Evolutionary conservation across 1,140 invertebrate species (phyloP), one percentile per base, ranked within the genome.

Genomic region (Anastrepha ludens): DNA sequence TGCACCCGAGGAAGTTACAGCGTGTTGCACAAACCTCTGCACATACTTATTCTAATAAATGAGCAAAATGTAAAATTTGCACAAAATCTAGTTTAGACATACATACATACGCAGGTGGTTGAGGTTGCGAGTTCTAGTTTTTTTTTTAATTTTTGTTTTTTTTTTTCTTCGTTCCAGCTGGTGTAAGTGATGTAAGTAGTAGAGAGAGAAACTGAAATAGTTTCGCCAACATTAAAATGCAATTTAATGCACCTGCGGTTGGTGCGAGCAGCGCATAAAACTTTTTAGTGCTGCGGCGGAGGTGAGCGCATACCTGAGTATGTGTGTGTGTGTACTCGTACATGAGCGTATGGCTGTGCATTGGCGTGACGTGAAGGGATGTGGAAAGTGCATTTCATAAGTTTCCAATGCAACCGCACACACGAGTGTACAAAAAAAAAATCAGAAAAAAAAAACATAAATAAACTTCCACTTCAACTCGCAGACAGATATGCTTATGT

Each of bases 231-330:
- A 81, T 81, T 81, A 81, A 81, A 81, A 81, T 81, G 74, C 74
- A 81, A 81, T 81, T 81, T 81, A 81, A 81, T 81, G 74, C 74
- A 81, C 74, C 74, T 81, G 74, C 74, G 74, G 74, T 81, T 81
- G 47, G 47, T 81, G 74, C 74, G 74, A 81, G 74, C 17, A 58
- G 74, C 74, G 74, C 74, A 81, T 81, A 55, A 81, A 81, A 81
- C 74, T 81, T 81, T 81, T 20, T n/a, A 41, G 15, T 81, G 47
- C 39, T 47, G 70, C 70, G 44, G 44, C 70, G 70, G 17, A 47
- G 70, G 44, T 41, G 70, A 74, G 13, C 70, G 44, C 65, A 39
- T 67, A 11, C 2, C n/a, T 67, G 17, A 8, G 70, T 1, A 39
- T 3, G 44, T 29, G n/a, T 29, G n/a, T 29, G 47, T 81, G 44